phyloP scores from a whole-genome alignment of 2,888 invertebrate genomes.

The Eilema caniola region DNA sequence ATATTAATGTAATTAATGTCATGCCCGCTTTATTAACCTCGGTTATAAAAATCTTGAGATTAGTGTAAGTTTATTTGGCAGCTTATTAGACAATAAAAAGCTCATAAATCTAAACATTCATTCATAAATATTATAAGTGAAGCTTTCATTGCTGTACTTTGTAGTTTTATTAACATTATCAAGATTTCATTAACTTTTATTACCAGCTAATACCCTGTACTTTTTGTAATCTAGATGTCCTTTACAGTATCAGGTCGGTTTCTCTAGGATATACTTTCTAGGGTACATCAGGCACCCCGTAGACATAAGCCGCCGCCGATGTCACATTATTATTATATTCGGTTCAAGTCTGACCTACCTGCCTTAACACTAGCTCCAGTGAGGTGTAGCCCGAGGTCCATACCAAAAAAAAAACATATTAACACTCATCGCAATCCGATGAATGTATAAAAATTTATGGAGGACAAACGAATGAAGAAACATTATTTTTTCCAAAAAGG shows the following conservation, averaged over 20 bases:
- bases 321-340: too few species aligned
- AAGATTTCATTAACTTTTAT: background rate
- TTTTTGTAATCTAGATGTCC: background rate
- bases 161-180: background rate
- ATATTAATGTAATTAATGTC: background rate
- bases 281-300: too few species aligned
- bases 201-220: background rate
- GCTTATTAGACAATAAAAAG: conserved; percentile 3
- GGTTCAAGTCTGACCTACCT: too few species aligned
- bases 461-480: too few species aligned
- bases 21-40: background rate
- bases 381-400: too few species aligned
- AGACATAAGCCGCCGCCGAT: too few species aligned
- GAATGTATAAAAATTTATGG: background rate
- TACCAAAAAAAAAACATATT: too few species aligned
- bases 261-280: too few species aligned
- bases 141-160: background rate
- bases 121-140: background rate
- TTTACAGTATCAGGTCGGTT: too few species aligned
- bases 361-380: too few species aligned
- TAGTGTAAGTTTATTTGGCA: background rate
- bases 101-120: background rate
- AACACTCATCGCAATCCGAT: background rate
- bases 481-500: too few species aligned
- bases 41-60: background rate